Conservation (phyloP, 2,888 invertebrate species). For the Galerucella pusilla region DNA sequence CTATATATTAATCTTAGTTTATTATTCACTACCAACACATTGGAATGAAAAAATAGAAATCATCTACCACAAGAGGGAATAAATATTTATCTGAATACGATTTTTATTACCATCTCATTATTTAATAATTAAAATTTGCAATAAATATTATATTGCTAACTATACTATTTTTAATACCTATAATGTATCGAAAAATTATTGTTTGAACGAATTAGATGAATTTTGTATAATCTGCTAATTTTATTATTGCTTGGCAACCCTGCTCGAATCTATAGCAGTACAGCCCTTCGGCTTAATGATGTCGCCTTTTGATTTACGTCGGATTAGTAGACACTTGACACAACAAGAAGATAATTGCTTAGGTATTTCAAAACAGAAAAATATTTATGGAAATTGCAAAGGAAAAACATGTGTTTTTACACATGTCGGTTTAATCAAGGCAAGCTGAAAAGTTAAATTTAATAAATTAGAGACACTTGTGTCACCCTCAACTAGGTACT, state of each 20-base stretch:
- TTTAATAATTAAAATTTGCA: too few species aligned
- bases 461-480: neutral
- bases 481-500: neutral
- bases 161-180: too few species aligned
- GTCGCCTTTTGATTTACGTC: slow-evolving; percentile 51
- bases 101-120: too few species aligned
- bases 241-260: slow-evolving; percentile 36
- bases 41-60: too few species aligned
- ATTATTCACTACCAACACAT: too few species aligned
- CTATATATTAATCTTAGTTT: neutral
- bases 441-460: neutral
- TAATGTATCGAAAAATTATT: neutral
- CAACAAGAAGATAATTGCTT: slow-evolving; percentile 46
- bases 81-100: too few species aligned
- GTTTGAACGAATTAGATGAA: neutral
- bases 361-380: slow-evolving; percentile 43
- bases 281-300: slow-evolving; percentile 54
- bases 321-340: slow-evolving; percentile 51
- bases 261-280: slow-evolving; percentile 40
- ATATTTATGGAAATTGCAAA: slow-evolving; percentile 41
- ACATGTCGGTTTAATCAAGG: slow-evolving; percentile 37
- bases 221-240: neutral
- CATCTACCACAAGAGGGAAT: too few species aligned
- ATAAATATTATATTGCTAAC: too few species aligned
- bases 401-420: slow-evolving; percentile 50